Evolutionary conservation across 2,888 invertebrate species (phyloP).

Genomic region (Acholoe squamosa): DNA sequence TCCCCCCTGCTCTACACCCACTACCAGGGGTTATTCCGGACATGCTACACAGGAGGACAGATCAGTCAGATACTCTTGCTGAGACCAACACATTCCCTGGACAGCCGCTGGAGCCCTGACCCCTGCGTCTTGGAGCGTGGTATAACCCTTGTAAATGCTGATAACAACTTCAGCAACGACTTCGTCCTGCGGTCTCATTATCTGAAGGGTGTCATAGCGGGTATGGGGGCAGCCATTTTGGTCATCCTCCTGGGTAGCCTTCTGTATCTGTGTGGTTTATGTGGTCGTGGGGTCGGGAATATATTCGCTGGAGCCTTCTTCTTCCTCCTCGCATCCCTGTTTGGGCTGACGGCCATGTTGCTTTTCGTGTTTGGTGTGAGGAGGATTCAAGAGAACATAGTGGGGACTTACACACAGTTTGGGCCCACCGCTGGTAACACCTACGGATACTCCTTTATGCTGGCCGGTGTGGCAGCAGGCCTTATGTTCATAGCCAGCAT

Average conservation of each 20-base stretch:
- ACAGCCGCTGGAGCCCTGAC: neutral
- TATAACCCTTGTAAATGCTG: neutral
- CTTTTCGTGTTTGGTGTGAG: neutral
- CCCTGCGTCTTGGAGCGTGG: neutral
- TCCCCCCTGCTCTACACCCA: neutral
- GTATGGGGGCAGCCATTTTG: neutral
- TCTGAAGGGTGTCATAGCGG: neutral
- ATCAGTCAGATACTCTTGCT: neutral
- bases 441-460: constrained; percentile 20
- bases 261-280: neutral
- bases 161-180: neutral
- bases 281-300: neutral
- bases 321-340: neutral
- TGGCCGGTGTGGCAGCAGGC: neutral
- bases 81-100: neutral
- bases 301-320: neutral
- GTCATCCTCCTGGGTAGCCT: neutral
- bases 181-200: neutral
- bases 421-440: neutral
- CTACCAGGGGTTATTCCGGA: constrained; percentile 39
- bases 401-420: neutral
- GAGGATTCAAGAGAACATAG: neutral
- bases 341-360: neutral
- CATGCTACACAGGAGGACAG: constrained; percentile 42
- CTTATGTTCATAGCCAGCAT: neutral